A percentile compares a stretch with the other conserved stretches of the same genome.
These are phyloP conservation scores for Tautogolabrus adspersus DNA, from an alignment of 2,113 vertebrate genomes.

Conservation along the genomic window DNA sequence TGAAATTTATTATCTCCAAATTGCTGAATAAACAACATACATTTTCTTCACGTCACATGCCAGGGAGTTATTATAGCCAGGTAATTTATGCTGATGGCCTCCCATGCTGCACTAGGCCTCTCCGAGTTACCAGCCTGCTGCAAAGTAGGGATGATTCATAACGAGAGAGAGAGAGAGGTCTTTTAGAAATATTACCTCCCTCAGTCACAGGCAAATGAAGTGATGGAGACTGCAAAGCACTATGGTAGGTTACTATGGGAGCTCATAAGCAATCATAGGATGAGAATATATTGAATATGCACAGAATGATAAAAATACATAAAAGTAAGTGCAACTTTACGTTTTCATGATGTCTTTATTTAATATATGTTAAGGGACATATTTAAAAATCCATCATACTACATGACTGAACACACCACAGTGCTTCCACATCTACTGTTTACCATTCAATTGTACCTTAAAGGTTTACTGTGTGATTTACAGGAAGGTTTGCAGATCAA, in stretches of 20 bases:
- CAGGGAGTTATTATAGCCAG: slow-evolving; percentile 26
- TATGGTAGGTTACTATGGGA: neutral
- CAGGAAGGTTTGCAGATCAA: too few species aligned
- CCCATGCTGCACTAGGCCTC: slow-evolving; percentile 3
- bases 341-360: too few species aligned
- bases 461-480: too few species aligned
- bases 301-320: too few species aligned
- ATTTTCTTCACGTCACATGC: slow-evolving; percentile 15
- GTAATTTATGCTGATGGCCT: slow-evolving; percentile 38
- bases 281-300: neutral
- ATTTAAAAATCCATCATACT: too few species aligned
- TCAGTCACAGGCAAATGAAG: slow-evolving; percentile 16
- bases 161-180: too few species aligned
- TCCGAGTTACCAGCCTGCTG: neutral
- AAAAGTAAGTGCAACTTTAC: too few species aligned
- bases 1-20: slow-evolving; percentile 12
- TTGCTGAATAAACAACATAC: slow-evolving; percentile 48
- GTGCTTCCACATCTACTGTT: too few species aligned
- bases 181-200: slow-evolving; percentile 15
- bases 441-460: too few species aligned
- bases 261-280: neutral
- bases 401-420: too few species aligned
- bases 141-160: neutral
- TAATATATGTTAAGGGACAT: too few species aligned
- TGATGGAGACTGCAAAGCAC: neutral